These are phyloP conservation scores for Lingula anatina DNA, from an alignment of 2,888 invertebrate genomes.

Conservation along the genomic window DNA sequence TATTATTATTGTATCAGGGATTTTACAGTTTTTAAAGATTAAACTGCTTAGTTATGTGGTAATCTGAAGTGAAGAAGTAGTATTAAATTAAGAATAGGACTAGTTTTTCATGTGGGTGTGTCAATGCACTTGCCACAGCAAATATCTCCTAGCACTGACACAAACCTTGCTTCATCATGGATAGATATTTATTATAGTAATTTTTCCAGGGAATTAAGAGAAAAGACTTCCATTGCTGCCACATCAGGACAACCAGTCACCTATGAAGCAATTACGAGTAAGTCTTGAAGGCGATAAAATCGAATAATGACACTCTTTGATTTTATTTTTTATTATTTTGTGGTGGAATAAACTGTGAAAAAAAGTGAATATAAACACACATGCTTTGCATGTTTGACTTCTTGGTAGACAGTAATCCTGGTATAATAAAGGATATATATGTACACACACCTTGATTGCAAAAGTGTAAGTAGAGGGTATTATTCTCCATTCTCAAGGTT, in stretches of 20 bases:
- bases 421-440: neutral
- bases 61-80: too few species aligned
- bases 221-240: constrained; percentile 43
- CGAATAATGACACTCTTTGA: too few species aligned
- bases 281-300: neutral
- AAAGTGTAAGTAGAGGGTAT: neutral
- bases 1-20: neutral
- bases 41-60: neutral
- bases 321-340: too few species aligned
- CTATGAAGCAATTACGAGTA: constrained; percentile 12
- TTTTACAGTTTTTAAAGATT: neutral
- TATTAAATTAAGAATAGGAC: too few species aligned
- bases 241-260: constrained; percentile 23
- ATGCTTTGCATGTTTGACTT: neutral
- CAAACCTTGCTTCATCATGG: too few species aligned
- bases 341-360: neutral
- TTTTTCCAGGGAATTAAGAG: constrained; percentile 43
- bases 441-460: neutral
- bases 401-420: neutral
- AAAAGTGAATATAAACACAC: constrained; percentile 4
- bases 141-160: too few species aligned
- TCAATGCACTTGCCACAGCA: too few species aligned
- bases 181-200: too few species aligned
- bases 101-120: too few species aligned
- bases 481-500: neutral